phyloP scores from a whole-genome alignment of 2,888 invertebrate genomes.

The Caenorhabditis sp. region DNA sequence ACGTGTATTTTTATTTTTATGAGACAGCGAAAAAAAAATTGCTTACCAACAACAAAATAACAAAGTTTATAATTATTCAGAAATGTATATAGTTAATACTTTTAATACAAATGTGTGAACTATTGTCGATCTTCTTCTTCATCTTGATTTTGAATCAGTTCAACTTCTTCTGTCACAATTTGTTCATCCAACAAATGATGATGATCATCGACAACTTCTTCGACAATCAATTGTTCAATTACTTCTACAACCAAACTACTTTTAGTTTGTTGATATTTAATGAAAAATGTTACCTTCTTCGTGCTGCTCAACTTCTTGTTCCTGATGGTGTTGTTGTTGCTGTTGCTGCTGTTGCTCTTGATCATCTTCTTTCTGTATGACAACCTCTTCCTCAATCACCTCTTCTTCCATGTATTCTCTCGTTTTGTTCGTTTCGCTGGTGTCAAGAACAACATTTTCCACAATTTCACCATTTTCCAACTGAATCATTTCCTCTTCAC shows the following conservation, averaged over 20 bases:
- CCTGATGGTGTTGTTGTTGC: not conserved
- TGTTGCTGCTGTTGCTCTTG: not conserved
- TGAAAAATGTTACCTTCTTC: not conserved
- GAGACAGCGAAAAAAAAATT: not conserved
- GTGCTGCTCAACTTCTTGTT: not conserved
- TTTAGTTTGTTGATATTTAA: not conserved
- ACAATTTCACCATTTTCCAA: not conserved
- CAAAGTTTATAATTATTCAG: conserved; percentile 3
- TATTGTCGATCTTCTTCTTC: not conserved
- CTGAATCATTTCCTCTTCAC: conserved; percentile 8
- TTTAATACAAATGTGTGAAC: not conserved
- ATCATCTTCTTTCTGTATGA: not conserved
- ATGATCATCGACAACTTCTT: conserved; percentile 27
- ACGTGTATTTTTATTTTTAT: not conserved
- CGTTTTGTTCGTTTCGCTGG: not conserved
- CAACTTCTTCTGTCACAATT: not conserved
- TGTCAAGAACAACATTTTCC: not conserved
- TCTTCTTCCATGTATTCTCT: not conserved
- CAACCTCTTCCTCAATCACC: not conserved
- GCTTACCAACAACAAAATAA: not conserved
- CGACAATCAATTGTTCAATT: conserved; percentile 30
- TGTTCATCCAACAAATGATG: not conserved
- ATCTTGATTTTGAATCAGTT: not conserved
- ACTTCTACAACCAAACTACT: conserved; percentile 5
- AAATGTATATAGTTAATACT: conserved; percentile 1